Evolutionary conservation across 2,797 vertebrate species (phyloP), one percentile per base, ranked within the genome.

Genomic region (Syngnathus rostellatus): DNA sequence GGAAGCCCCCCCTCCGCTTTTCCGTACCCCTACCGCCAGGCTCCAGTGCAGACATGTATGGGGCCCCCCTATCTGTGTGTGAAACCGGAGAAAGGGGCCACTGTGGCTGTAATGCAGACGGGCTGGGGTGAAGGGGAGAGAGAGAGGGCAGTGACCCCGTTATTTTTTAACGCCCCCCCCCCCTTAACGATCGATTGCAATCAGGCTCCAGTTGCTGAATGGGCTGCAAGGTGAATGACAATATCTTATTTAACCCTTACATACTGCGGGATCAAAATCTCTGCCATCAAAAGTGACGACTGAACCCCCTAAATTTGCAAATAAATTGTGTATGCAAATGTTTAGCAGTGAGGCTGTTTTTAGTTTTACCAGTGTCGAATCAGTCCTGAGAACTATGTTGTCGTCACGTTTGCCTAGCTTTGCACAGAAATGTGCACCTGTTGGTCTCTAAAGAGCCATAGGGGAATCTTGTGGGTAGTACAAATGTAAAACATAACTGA

Each of bases 151-250:
- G 77, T 86, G 82, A 81, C 58, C 38, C 38, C 65, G 76, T 88
- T 71, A 79, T 89, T 86, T 87, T 78, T 83, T 70, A 82, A 80
- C 79, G 14, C 40, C 54, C 40, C 78, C 54, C 40, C 78, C 75
- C 74, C 75, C 73, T 82, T 82, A 25, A 67, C 81, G 86, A 90
- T 89, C 87, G 87, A 90, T 89, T 78, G 83, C 85, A 84, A 84
- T 83, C 86, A 81, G 86, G 86, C 88, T 90, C 87, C 79, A 76
- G 80, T 89, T 89, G 77, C 80, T 72, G 80, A 85, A 84, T 86
- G 41, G 80, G 53, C 73, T 81, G 82, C 73, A 70, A 61, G 66
- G 57, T 74, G 81, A 79, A 78, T 62, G 23, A 12, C 60, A 14
- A 46, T 46, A 23, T 45, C 41, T 62, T 2, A 41, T 12, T 16